Base-by-base conservation (phyloP, 1,140 invertebrate species). In the Drosophila takahashii region DNA sequence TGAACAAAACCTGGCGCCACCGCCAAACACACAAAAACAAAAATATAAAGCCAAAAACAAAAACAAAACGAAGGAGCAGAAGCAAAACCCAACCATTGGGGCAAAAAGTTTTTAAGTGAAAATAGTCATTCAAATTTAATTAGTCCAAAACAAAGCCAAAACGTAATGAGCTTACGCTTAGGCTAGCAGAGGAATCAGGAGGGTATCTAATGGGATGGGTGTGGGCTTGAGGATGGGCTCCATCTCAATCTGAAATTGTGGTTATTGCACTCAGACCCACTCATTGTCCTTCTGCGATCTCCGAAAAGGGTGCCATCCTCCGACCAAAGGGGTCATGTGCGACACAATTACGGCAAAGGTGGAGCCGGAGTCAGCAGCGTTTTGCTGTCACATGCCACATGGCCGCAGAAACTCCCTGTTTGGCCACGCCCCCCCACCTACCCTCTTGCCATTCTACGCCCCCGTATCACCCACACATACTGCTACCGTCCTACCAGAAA, bases 51-150 rank as follows among this genome's bases (percentile, higher is more conserved):
- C 22, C 58, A 53, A 36, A 27, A 52, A 29, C 51, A 59, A 18
- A 52, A 77, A 41, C 73, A 73, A 45, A 58, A 29, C 29, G 44
- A 53, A 3, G 9, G 3, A 9, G 41, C 9, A 22, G 41, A 16
- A 16, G 44, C 34, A 61, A 26, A 47, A 32, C 57, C 64, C 64
- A 80, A 60, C 77, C 48, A 61, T 32, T 61, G 52, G 67, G 75
- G 70, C 76, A 76, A 79, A 86, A 89, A 89, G 67, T 89, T 89
- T 89, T 89, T 89, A 89, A 89, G 84, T 89, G 84, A 89, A 89
- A 89, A 89, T 89, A 89, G 84, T 89, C 84, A 89, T 89, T 89
- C 84, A 89, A 89, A 89, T 89, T 89, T 89, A 89, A 89, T 89
- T 89, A 89, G 84, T 89, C 73, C 84, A 89, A 89, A 89, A 89